Evolutionary conservation across 2,888 invertebrate species (phyloP).

Genomic region (Meganola albula): DNA sequence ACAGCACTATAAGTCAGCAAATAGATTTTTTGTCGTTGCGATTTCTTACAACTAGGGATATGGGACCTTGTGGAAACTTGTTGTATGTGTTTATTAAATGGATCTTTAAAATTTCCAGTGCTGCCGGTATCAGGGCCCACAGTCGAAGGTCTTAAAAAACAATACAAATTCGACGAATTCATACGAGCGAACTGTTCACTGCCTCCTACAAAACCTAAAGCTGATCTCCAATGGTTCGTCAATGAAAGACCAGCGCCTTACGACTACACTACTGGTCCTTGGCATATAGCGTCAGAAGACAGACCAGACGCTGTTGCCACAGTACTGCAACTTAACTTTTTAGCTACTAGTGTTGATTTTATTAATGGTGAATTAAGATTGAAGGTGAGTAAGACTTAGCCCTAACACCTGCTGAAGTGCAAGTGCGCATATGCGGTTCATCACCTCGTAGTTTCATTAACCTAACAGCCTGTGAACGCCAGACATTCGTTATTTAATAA

Average conservation of each 20-base stretch:
- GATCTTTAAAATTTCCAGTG: conserved; percentile 69
- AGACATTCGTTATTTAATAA: too few relatives aligned
- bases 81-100: too few relatives aligned
- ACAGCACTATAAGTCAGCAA: too few relatives aligned
- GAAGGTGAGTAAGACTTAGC: conserved; percentile 76
- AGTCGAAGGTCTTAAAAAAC: conserved; percentile 85
- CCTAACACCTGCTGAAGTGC: too few relatives aligned
- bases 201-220: conserved; percentile 86
- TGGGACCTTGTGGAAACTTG: too few relatives aligned
- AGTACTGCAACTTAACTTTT: conserved; percentile 85
- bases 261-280: conserved; percentile 69
- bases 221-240: conserved; percentile 88
- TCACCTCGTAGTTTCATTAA: too few relatives aligned
- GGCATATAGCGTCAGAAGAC: conserved; percentile 62
- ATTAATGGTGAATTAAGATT: conserved; percentile 87
- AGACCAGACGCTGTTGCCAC: conserved; percentile 82
- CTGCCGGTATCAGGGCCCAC: conserved; percentile 87
- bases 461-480: too few relatives aligned
- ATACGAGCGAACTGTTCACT: conserved; percentile 89
- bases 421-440: too few relatives aligned
- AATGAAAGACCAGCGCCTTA: conserved; percentile 82
- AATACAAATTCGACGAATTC: conserved; percentile 85
- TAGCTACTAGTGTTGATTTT: conserved; percentile 84
- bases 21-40: too few relatives aligned
- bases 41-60: too few relatives aligned